Evolutionary conservation across 2,113 vertebrate species (phyloP).

Genomic region (Pollachius pollachius): DNA sequence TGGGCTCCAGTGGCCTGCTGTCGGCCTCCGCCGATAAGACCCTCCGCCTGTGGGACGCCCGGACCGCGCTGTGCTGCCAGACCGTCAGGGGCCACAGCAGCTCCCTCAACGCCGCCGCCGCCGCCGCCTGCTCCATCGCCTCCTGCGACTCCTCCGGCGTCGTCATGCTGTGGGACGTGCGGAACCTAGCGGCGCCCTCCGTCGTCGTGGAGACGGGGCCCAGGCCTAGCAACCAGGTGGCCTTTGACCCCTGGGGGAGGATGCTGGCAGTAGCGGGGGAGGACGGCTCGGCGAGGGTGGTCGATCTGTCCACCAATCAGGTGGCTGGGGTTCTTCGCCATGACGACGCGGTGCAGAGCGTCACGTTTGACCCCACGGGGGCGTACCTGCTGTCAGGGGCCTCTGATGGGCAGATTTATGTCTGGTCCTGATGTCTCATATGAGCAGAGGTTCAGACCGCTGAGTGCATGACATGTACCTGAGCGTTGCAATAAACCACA

Average conservation of each 20-base stretch:
- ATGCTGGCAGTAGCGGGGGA: slow-evolving; percentile 71
- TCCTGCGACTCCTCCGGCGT: slow-evolving; percentile 74
- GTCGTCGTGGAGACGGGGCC: slow-evolving; percentile 72
- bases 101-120: slow-evolving; percentile 55
- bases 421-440: slow-evolving; percentile 53
- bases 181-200: slow-evolving; percentile 43
- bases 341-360: slow-evolving; percentile 54
- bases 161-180: slow-evolving; percentile 78
- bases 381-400: slow-evolving; percentile 61
- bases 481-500: neutral
- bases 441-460: neutral
- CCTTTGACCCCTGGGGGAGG: slow-evolving; percentile 70
- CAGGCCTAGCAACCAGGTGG: slow-evolving; percentile 72
- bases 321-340: slow-evolving; percentile 64
- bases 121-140: slow-evolving; percentile 64
- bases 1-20: slow-evolving; percentile 64
- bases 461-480: neutral
- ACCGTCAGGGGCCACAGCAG: slow-evolving; percentile 76
- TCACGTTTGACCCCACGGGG: slow-evolving; percentile 60
- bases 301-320: slow-evolving; percentile 60
- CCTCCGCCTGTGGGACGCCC: slow-evolving; percentile 62
- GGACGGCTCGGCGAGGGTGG: slow-evolving; percentile 67
- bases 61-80: slow-evolving; percentile 62
- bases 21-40: slow-evolving; percentile 61
- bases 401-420: slow-evolving; percentile 58